phyloP scores from a whole-genome alignment of 2,113 vertebrate species.

The Tetraodon nigroviridis region DNA sequence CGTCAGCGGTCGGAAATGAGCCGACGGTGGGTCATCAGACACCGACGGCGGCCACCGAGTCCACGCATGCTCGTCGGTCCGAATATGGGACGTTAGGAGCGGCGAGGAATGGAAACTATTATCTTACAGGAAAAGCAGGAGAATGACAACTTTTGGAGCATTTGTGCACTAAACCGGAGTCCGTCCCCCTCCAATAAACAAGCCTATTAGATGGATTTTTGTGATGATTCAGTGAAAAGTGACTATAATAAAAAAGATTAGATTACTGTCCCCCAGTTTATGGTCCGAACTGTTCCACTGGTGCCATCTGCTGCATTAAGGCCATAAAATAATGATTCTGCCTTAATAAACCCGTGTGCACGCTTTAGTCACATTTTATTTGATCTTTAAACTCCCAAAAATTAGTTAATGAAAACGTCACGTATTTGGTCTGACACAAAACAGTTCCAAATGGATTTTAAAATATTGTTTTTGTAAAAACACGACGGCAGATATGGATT shows the following conservation, averaged over 20 bases:
- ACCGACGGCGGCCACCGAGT: slow-evolving; percentile 19
- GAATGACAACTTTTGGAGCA: background rate
- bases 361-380: too few relatives aligned
- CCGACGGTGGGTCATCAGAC: slow-evolving; percentile 44
- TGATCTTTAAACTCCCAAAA: too few relatives aligned
- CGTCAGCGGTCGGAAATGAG: slow-evolving; percentile 58
- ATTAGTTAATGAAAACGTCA: too few relatives aligned
- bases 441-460: too few relatives aligned
- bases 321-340: background rate
- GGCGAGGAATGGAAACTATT: background rate
- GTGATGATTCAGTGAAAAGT: too few relatives aligned
- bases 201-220: too few relatives aligned
- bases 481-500: too few relatives aligned
- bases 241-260: slow-evolving; percentile 7
- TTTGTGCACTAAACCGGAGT: background rate
- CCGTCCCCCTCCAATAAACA: too few relatives aligned
- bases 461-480: too few relatives aligned
- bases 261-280: background rate
- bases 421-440: too few relatives aligned
- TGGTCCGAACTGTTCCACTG: slow-evolving; percentile 6
- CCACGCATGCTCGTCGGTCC: background rate
- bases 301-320: slow-evolving; percentile 21
- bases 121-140: background rate
- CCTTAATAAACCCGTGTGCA: too few relatives aligned
- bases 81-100: slow-evolving; percentile 8